A percentile compares a stretch with the other conserved stretches of the same genome.
Conservation (phyloP, 2,113 vertebrate genomes). For the Pseudorasbora parva region DNA sequence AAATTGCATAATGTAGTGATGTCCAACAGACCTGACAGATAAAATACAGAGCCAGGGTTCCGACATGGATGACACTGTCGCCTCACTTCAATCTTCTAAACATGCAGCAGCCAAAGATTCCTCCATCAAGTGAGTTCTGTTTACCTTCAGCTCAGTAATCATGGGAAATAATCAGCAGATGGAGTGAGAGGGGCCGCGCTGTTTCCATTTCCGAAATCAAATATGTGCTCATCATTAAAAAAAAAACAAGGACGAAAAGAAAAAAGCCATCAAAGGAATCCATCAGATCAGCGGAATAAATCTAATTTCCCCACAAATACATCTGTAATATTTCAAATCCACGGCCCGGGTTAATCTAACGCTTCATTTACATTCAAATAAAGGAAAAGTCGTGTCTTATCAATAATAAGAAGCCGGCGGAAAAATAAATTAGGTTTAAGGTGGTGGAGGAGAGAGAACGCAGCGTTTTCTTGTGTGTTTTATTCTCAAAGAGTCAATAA, state of each 20-base stretch:
- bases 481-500: slow-evolving; percentile 63
- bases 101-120: slow-evolving; percentile 5
- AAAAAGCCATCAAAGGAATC: slow-evolving; percentile 56
- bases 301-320: slow-evolving; percentile 65
- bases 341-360: slow-evolving; percentile 67
- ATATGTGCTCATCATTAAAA: slow-evolving; percentile 73
- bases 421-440: slow-evolving; percentile 53
- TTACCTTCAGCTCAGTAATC: slow-evolving; percentile 51
- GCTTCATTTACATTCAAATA: slow-evolving; percentile 80
- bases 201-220: slow-evolving; percentile 80
- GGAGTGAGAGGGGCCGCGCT: slow-evolving; percentile 35
- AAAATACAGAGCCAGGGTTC: slow-evolving; percentile 17
- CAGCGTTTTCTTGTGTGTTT: slow-evolving; percentile 4
- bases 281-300: slow-evolving; percentile 70
- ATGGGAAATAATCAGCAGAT: slow-evolving; percentile 43
- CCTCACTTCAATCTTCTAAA: slow-evolving; percentile 31
- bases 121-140: slow-evolving; percentile 41
- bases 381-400: slow-evolving; percentile 67
- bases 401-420: slow-evolving; percentile 61
- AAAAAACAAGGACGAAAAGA: slow-evolving; percentile 23
- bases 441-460: not conserved
- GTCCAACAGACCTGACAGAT: not conserved
- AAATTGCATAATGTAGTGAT: not conserved
- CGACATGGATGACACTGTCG: slow-evolving; percentile 28
- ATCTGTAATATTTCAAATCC: slow-evolving; percentile 66